Evolutionary conservation across 2,888 invertebrate genomes (phyloP), one percentile per base, ranked within the genome.

Genomic region (Aromia moschata): DNA sequence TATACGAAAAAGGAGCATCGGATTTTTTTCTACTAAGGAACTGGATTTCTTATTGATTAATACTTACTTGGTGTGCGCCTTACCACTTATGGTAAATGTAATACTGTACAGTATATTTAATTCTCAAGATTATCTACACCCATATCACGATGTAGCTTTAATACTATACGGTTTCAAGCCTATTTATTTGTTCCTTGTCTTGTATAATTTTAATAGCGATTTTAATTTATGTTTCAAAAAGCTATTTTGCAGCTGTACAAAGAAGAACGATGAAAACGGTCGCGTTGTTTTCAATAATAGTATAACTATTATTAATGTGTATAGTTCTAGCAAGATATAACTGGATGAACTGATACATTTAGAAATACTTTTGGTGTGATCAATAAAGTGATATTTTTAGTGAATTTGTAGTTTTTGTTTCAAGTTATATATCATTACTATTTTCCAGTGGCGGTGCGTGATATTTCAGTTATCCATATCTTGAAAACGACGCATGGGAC

Each of bases 231-330:
- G 18, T n/a, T 52, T 37, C 17, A 52, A 52, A 14, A 52, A 52
- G 12, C 10, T 30, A 9, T 40, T 52, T 18, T 15, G 52, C 5
- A 17, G 41, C n/a, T 5, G 11, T n/a, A n/a, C n/a, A 10, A 44
- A 25, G 40, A 40, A 31, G 10, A 40, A 31, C 2, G 11, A 30
- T 16, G 12, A 40, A 12, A 31, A 31, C 15, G 52, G 31, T 52
- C 40, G 15, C n/a, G 52, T 52, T 31, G 40, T 52, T 1, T 52
- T 52, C 41, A 52, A 52, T 12, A 52, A 52, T n/a, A 17, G 30
- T 15, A 52, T 52, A 17, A 52, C 52, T 12, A 52, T 52, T 17
- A 52, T 52, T 25, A 52, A 52, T 52, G 41, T 52, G 2, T 52
- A 52, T 16, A 41, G 41, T 41, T 52, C 52, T n/a, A 52, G 41